A percentile compares a stretch with the other conserved stretches of the same genome.
Conservation (phyloP, 2,797 vertebrate genomes). For the Manis javanica region DNA sequence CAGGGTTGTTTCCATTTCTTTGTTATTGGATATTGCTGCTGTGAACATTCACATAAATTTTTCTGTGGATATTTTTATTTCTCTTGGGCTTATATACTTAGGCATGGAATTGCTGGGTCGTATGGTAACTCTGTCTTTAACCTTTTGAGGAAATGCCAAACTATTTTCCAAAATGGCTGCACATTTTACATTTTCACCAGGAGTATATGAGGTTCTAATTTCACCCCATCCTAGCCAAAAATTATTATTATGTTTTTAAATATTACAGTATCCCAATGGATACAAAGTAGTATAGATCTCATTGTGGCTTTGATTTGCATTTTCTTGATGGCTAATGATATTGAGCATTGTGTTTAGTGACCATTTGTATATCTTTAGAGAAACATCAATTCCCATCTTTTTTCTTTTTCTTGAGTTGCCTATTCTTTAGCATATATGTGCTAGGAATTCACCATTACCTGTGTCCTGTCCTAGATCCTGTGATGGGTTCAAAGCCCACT, state of each 20-base stretch:
- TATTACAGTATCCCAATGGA: not conserved
- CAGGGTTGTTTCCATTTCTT: not conserved
- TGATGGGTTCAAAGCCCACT: not conserved
- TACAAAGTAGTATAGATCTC: not conserved
- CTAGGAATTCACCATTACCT: not conserved
- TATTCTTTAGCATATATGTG: constrained; percentile 1
- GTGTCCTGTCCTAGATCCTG: not conserved
- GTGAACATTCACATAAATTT: not conserved
- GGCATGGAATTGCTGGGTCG: not conserved
- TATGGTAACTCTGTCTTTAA: not conserved
- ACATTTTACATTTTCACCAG: not conserved
- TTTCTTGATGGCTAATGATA: not conserved
- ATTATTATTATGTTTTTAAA: not conserved
- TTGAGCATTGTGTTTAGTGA: not conserved
- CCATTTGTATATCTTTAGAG: not conserved
- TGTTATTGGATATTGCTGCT: not conserved
- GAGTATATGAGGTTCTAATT: not conserved
- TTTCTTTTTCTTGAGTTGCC: not conserved
- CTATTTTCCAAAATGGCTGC: not conserved
- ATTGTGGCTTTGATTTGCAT: not conserved
- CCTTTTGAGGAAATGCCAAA: not conserved
- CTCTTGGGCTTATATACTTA: not conserved
- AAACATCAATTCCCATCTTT: not conserved
- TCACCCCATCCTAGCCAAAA: not conserved
- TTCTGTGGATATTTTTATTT: not conserved